phyloP scores from a whole-genome alignment of 2,797 vertebrate genomes.

The Syngnathus rostellatus region DNA sequence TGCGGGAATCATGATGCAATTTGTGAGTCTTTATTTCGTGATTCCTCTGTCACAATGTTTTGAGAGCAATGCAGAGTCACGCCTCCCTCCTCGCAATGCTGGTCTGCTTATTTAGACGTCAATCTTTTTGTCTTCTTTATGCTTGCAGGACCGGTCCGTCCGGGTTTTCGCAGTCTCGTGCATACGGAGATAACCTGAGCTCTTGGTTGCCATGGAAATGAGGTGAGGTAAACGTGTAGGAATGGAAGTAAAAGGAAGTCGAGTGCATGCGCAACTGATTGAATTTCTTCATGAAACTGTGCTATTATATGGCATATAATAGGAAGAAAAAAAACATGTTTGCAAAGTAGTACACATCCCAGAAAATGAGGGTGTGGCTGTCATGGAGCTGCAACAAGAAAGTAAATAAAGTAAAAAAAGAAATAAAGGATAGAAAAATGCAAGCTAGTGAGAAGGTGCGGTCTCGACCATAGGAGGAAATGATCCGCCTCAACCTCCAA shows the following conservation, averaged over 20 bases:
- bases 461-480: constrained; percentile 16
- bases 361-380: neutral
- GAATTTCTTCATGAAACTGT: neutral
- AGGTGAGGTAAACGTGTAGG: constrained; percentile 28
- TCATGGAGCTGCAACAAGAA: neutral
- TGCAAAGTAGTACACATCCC: neutral
- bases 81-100: constrained; percentile 31
- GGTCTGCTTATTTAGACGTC: constrained; percentile 45
- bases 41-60: neutral
- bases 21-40: neutral
- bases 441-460: constrained; percentile 1
- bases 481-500: constrained; percentile 8
- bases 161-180: constrained; percentile 38
- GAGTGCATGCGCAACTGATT: neutral
- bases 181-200: constrained; percentile 53
- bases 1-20: neutral
- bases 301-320: neutral
- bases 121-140: constrained; percentile 61
- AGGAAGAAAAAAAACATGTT: neutral
- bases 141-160: constrained; percentile 59
- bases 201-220: constrained; percentile 40
- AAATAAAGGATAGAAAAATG: neutral
- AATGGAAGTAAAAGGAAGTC: neutral
- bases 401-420: too few species aligned
- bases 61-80: constrained; percentile 20